Evolutionary conservation across 2,113 vertebrate genomes (phyloP), one percentile per base, ranked within the genome.

Genomic region (Eptatretus burgeri): DNA sequence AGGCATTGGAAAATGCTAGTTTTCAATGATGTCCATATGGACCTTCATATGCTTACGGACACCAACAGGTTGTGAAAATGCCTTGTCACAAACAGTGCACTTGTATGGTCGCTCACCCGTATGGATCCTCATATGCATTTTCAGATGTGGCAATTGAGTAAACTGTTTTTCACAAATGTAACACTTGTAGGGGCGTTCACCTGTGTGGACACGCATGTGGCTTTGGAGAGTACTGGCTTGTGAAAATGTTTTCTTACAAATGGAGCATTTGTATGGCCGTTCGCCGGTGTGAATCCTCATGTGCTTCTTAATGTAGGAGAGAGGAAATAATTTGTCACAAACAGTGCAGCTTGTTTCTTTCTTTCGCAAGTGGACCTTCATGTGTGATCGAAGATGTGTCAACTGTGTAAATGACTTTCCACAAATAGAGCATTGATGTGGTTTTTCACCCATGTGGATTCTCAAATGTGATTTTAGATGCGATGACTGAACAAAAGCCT

Each of bases 251-350:
- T 60, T 60, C 11, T 19, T 19, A 12, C 56, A 60, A n/a, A 12
- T 19, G 56, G 19, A n/a, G 56, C 56, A 60, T 19, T 60, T 60
- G 56, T 60, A 60, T 19, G 56, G 56, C 56, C 19, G n/a, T 19
- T 60, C 56, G 9, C 56, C 56, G 16, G 56, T 60, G 56, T 60
- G 56, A n/a, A 19, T 60, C 56, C 56, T 60, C 56, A 17, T n/a
- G 56, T 60, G 56, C 16, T 60, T 60, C 16, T 60, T 60, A 19
- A 60, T n/a, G 56, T n/a, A n/a, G 16, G 56, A 60, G 56, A 60
- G 10, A 11, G 56, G n/a, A 19, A 60, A 60, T 11, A 19, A n/a
- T 19, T 60, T 60, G 56, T 19, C 56, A 19, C 56, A 60, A 19
- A 60, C 56, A 11, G n/a, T 19, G 56, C 56, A 60, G 10, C 12